Conservation (phyloP, 2,113 vertebrate genomes). For the Bettongia penicillata region DNA sequence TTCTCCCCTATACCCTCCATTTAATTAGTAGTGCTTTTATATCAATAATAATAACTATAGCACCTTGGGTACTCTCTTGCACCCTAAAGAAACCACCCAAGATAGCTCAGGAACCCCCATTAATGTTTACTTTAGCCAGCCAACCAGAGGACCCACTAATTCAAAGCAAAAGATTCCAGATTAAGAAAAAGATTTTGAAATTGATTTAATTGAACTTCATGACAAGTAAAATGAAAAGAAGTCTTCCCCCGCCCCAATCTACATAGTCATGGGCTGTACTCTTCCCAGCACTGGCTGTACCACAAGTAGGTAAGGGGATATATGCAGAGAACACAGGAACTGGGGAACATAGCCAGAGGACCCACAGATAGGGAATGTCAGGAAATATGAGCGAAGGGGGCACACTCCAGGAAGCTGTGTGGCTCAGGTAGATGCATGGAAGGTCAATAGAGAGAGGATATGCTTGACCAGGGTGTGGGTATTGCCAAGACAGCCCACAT, state of each 20-base stretch:
- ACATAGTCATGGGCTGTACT: not conserved
- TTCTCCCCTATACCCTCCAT: not conserved
- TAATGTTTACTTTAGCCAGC: not conserved
- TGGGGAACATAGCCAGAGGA: not conserved
- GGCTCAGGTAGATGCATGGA: not conserved
- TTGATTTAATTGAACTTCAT: not conserved
- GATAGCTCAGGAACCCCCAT: not conserved
- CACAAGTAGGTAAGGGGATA: not conserved
- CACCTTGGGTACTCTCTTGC: not conserved
- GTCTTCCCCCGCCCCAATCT: not conserved
- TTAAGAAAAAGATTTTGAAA: not conserved
- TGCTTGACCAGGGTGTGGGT: not conserved
- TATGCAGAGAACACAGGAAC: not conserved
- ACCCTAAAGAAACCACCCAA: not conserved
- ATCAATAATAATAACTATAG: not conserved
- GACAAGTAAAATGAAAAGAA: not conserved
- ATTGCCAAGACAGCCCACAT: not conserved
- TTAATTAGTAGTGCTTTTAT: not conserved
- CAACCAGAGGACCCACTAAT: not conserved
- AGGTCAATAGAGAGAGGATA: not conserved
- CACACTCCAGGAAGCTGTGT: not conserved
- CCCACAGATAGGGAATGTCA: not conserved
- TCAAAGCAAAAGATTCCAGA: not conserved
- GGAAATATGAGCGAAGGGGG: not conserved
- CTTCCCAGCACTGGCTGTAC: not conserved